Base-by-base conservation (phyloP, 2,797 vertebrate species). In the Rhynchotus rufescens region DNA sequence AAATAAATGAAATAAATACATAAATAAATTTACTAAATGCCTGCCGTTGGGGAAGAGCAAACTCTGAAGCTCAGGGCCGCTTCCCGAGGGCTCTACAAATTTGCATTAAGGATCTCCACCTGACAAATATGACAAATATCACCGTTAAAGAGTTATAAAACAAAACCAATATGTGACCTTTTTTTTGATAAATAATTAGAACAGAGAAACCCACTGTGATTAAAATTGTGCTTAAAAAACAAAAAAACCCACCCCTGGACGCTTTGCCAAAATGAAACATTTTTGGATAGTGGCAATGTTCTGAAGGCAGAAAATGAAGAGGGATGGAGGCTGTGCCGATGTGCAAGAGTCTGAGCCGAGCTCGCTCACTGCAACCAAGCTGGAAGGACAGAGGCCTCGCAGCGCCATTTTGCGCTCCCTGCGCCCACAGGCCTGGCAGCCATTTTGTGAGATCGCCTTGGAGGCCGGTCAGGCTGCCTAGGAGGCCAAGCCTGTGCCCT, bases 131-230 rank as follows among this genome's bases (percentile, higher is more conserved):
- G 40, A 40, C 40, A 40, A 40, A 40, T 40, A 40, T 40, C 25
- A 38, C 91, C 42, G 57, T 80, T 68, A 78, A 66, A 9, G 22
- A 15, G 56, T 88, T 68, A 28, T 45, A 62, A 80, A 81, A 49
- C 72, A 85, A 54, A 91, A 79, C 23, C 3, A 0, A 30, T 42
- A 30, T 38, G 73, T 83, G 69, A 93, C 64, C 56, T 96, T 94
- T 92, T 92, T 94, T 92, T 80, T 52, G 73, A 38, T 80, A 74
- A 80, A 79, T 36, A 83, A 90, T 76, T 62, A 84, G n/a, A 34
- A 61, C 20, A 49, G 13, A 32, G 80, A 94, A 80, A 3, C 49
- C 59, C 95, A 20, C 42, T 78, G 10, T 62, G 75, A 86, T 95
- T 83, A 73, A 94, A 96, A 89, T 66, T 83, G 47, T 16, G 25